Evolutionary conservation across 2,797 vertebrate genomes (phyloP).

Genomic region (Morus bassanus): DNA sequence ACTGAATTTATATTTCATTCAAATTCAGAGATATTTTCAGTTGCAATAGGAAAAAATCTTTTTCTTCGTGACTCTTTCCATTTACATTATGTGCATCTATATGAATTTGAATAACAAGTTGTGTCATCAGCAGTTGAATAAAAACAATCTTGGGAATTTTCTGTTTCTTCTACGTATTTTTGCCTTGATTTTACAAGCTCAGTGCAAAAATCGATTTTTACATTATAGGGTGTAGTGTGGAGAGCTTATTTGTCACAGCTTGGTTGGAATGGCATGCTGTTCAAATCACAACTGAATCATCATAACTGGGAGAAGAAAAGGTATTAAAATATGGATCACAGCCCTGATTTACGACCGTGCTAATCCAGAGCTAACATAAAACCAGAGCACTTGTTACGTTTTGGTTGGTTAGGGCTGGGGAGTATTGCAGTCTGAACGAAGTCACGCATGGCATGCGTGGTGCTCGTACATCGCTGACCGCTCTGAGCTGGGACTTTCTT

Average conservation of each 20-base stretch:
- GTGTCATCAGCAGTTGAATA: neutral
- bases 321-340: neutral
- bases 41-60: neutral
- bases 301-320: neutral
- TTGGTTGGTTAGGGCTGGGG: neutral
- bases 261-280: neutral
- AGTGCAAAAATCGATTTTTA: neutral
- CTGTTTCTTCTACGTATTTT: neutral
- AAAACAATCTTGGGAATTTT: neutral
- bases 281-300: neutral
- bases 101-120: neutral
- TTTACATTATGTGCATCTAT: neutral
- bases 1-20: neutral
- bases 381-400: neutral
- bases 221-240: neutral
- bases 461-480: accelerated
- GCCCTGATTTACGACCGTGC: neutral
- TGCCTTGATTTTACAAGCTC: neutral
- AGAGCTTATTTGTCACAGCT: neutral
- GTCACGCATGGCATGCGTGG: accelerated
- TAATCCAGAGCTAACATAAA: neutral
- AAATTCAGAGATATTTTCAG: neutral
- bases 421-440: neutral
- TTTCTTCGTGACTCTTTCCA: neutral
- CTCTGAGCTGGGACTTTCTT: neutral